Evolutionary conservation across 2,113 vertebrate species (phyloP), one percentile per base, ranked within the genome.

Genomic region (Oncorhynchus kisutch): DNA sequence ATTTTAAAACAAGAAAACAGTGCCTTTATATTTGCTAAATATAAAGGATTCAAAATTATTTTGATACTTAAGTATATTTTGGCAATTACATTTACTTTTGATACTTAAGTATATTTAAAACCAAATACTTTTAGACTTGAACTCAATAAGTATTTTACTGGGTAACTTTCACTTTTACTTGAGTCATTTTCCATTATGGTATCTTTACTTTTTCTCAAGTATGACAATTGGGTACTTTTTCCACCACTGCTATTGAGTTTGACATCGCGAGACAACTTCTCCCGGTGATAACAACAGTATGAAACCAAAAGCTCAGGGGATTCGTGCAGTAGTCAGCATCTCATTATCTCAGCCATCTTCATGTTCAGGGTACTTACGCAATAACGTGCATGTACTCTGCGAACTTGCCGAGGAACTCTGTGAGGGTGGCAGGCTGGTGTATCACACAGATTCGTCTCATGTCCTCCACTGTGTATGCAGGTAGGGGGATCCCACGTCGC

Each of bases 301-400:
- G 62, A 3, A 68, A 77, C 14, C 2, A 67, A 6, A 78, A 57
- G 34, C 67, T 6, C 5, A 67, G 29, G 24, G 66, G 25, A 24
- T 13, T 66, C 29, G 64, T 25, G 24, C 51, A 57, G 16, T 57
- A 57, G 12, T 57, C 54, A 57, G 59, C 18, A 62, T 9, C 59
- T 62, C 7, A 22, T 62, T 22, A 85, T 34, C 22, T 73, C 25
- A 31, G 29, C 20, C 24, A 6, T 65, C 24, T 77, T 72, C 4
- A 18, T 57, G 49, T 45, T 74, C 31, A 22, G 62, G 11, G 25
- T 73, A 94, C 95, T 97, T 91, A 99, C 98, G 96, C 97, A 18
- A 99, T 92, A 48, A 90, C 93, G 0, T 95, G 96, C 97, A 99
- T 98, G 92, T 96, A 99, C 80, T 90, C 70, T 0, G 80, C n/a